Evolutionary conservation across 2,888 invertebrate species (phyloP).

Genomic region (Carcina quercana): DNA sequence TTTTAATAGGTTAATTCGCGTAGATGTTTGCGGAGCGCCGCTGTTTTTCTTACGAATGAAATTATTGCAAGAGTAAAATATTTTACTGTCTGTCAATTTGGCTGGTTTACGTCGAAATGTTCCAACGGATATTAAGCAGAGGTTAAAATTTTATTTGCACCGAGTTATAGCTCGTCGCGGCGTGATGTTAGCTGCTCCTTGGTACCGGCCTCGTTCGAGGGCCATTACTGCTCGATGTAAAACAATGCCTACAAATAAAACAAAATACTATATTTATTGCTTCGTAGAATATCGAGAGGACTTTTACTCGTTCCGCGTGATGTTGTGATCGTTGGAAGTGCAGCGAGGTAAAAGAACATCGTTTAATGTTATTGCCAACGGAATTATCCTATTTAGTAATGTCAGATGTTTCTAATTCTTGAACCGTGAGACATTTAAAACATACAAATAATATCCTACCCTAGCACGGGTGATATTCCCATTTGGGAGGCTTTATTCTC

Average conservation of each 20-base stretch:
- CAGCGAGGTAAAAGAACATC: slow-evolving; percentile 11
- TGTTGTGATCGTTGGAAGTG: slow-evolving; percentile 4
- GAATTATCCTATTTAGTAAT: no score
- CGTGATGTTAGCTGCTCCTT: slow-evolving; percentile 49
- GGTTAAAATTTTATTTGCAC: slow-evolving; percentile 70
- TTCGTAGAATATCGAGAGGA: slow-evolving; percentile 20
- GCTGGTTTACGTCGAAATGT: slow-evolving; percentile 47
- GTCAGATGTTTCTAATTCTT: no score
- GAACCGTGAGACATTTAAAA: no score
- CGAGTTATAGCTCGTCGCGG: slow-evolving; percentile 49
- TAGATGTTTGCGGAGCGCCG: slow-evolving; percentile 54
- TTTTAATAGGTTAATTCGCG: slow-evolving; percentile 69
- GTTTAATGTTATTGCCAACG: slow-evolving; percentile 11
- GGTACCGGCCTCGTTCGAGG: slow-evolving; percentile 41
- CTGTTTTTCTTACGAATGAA: slow-evolving; percentile 70
- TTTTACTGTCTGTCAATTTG: slow-evolving; percentile 73
- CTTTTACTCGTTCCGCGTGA: slow-evolving; percentile 2
- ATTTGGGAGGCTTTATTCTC: no score
- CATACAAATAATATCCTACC: no score
- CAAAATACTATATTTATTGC: slow-evolving; percentile 54
- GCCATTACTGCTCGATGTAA: slow-evolving; percentile 52
- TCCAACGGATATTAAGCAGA: slow-evolving; percentile 66
- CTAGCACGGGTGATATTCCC: no score
- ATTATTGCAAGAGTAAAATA: slow-evolving; percentile 70
- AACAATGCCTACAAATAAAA: slow-evolving; percentile 60